These are phyloP conservation scores for Epirrita christyi DNA, from an alignment of 2,888 invertebrate genomes.

Conservation along the genomic window DNA sequence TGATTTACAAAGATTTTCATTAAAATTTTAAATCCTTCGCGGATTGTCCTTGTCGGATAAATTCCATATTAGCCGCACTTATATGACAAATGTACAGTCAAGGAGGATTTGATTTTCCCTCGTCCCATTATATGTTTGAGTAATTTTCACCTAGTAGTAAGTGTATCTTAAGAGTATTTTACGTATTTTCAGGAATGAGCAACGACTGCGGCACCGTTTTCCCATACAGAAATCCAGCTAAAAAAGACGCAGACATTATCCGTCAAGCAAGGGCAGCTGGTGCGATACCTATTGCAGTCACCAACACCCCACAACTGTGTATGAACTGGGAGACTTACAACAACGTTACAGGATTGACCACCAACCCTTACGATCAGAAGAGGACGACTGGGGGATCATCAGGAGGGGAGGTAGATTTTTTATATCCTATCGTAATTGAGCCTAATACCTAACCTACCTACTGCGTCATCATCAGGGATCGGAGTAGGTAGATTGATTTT, in stretches of 20 bases:
- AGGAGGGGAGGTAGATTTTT: slow-evolving; percentile 89
- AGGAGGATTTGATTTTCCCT: too few species aligned
- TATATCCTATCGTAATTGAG: neutral
- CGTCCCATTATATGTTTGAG: too few species aligned
- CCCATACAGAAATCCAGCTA: slow-evolving; percentile 85
- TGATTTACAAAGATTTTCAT: too few species aligned
- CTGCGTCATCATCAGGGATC: too few species aligned
- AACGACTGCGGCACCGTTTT: slow-evolving; percentile 89
- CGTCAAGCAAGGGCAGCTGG: slow-evolving; percentile 89
- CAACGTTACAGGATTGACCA: slow-evolving; percentile 93
- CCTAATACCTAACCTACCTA: too few species aligned
- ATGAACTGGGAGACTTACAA: slow-evolving; percentile 97
- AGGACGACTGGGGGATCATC: slow-evolving; percentile 95
- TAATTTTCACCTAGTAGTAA: too few species aligned
- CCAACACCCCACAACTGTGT: slow-evolving; percentile 96
- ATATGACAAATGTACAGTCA: too few species aligned
- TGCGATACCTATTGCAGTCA: slow-evolving; percentile 93
- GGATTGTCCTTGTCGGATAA: too few species aligned
- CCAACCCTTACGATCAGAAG: slow-evolving; percentile 94
- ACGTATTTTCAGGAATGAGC: slow-evolving; percentile 85
- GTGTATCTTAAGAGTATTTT: too few species aligned
- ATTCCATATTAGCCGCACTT: too few species aligned
- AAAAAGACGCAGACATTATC: slow-evolving; percentile 90
- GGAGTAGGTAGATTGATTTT: too few species aligned
- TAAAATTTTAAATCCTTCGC: too few species aligned